phyloP scores from a whole-genome alignment of 2,113 vertebrate species.

The Arothron firmamentum region DNA sequence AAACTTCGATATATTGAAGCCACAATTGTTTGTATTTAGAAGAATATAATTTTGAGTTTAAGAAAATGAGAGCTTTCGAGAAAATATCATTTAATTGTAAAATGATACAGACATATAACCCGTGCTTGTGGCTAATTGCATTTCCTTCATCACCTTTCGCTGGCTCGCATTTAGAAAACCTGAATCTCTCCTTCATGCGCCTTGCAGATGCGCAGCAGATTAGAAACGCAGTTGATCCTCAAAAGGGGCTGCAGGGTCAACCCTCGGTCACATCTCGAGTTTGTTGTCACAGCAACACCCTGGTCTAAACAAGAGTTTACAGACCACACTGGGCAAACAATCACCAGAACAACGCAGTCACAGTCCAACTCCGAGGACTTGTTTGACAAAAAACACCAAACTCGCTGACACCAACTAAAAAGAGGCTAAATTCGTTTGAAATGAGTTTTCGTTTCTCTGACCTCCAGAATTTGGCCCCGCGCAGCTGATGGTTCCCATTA shows the following conservation, averaged over 20 bases:
- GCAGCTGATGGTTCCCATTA: slow-evolving; percentile 56
- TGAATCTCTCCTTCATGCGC: too few species aligned
- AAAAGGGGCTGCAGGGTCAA: slow-evolving; percentile 55
- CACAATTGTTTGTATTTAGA: too few species aligned
- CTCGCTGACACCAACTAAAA: background rate
- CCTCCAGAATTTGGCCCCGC: slow-evolving; percentile 22
- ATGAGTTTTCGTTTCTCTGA: slow-evolving; percentile 3
- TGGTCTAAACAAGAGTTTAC: slow-evolving; percentile 56
- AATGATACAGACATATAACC: too few species aligned
- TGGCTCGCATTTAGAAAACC: background rate
- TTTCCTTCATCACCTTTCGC: too few species aligned
- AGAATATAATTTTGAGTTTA: too few species aligned
- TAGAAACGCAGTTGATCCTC: slow-evolving; percentile 35
- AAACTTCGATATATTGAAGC: too few species aligned
- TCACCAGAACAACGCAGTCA: slow-evolving; percentile 21
- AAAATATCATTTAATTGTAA: too few species aligned
- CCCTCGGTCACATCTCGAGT: slow-evolving; percentile 52
- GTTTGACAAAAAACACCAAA: slow-evolving; percentile 40
- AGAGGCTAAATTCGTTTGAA: slow-evolving; percentile 8
- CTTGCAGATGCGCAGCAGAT: background rate
- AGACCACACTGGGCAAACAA: slow-evolving; percentile 49
- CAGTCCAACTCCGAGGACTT: slow-evolving; percentile 21
- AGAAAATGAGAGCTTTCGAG: too few species aligned
- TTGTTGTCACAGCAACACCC: slow-evolving; percentile 63
- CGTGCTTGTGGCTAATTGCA: too few species aligned